These are phyloP conservation scores for Itoplectis maculator DNA, from an alignment of 2,888 invertebrate genomes.

Conservation along the genomic window DNA sequence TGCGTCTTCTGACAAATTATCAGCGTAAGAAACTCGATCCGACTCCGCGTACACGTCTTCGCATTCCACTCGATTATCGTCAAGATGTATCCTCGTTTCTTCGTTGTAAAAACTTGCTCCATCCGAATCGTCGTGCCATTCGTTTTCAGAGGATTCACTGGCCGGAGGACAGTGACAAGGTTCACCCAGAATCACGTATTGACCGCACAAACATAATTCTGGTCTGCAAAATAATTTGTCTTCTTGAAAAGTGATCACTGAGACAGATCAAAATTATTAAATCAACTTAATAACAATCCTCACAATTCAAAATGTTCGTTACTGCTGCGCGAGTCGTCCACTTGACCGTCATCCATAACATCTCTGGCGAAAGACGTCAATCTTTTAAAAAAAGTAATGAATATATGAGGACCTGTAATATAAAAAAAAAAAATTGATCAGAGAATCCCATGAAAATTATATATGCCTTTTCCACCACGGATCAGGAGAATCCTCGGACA, in stretches of 20 bases:
- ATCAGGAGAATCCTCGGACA: constrained; percentile 88
- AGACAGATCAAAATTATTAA: background rate
- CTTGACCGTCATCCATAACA: constrained; percentile 50
- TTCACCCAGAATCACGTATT: constrained; percentile 53
- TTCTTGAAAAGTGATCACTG: background rate
- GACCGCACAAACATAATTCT: constrained; percentile 55
- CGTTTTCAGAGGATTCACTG: background rate
- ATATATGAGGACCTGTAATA: background rate
- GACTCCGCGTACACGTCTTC: background rate
- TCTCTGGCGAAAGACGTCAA: constrained; percentile 68
- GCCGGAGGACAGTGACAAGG: constrained; percentile 29
- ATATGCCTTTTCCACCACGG: constrained; percentile 87
- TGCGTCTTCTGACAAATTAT: background rate
- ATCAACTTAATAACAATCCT: background rate
- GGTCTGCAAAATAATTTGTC: constrained; percentile 35
- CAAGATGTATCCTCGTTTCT: background rate
- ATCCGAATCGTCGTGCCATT: constrained; percentile 2
- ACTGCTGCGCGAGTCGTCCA: background rate
- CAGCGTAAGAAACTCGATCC: background rate
- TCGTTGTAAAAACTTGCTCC: background rate
- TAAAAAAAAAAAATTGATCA: too few relatives aligned
- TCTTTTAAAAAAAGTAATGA: constrained; percentile 58
- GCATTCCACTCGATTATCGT: background rate
- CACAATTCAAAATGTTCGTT: constrained; percentile 15
- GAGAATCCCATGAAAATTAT: background rate